Evolutionary conservation across 2,888 invertebrate genomes (phyloP).

Genomic region (Harpalus rufipes): DNA sequence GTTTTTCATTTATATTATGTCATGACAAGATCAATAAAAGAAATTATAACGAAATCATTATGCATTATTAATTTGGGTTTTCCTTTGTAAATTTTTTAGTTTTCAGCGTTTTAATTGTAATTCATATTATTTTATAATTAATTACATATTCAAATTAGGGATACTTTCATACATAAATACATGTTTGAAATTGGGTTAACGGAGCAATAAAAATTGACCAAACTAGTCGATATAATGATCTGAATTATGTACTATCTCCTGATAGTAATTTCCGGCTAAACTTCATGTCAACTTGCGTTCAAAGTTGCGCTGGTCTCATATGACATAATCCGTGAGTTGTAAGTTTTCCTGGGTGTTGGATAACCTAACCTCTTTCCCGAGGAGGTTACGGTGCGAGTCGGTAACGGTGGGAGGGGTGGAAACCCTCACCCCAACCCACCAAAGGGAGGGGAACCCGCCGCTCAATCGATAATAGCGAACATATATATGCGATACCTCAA

Average conservation of each 20-base stretch:
- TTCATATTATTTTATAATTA: not conserved
- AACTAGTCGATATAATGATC: constrained; percentile 26
- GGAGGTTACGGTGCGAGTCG: constrained; percentile 45
- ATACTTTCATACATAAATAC: constrained; percentile 26
- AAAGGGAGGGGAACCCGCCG: constrained; percentile 31
- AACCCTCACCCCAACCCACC: not conserved
- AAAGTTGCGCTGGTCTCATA: too few relatives aligned
- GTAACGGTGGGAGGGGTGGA: constrained; percentile 7
- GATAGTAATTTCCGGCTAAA: constrained; percentile 8
- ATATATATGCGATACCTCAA: constrained; percentile 60
- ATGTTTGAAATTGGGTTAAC: constrained; percentile 37
- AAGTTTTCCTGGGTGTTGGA: constrained; percentile 49
- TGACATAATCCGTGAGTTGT: constrained; percentile 7
- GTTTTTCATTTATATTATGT: constrained; percentile 7
- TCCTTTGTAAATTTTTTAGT: not conserved
- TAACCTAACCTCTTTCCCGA: constrained; percentile 19
- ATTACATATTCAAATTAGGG: constrained; percentile 4
- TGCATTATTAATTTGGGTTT: constrained; percentile 17
- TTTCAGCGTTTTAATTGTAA: too few relatives aligned
- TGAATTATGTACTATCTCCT: not conserved
- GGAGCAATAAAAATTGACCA: constrained; percentile 51
- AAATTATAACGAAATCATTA: constrained; percentile 30
- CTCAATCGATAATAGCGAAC: constrained; percentile 64
- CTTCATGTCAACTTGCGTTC: not conserved
- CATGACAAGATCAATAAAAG: constrained; percentile 19